Conservation (phyloP, 2,797 vertebrate species). For the Morelia viridis region DNA sequence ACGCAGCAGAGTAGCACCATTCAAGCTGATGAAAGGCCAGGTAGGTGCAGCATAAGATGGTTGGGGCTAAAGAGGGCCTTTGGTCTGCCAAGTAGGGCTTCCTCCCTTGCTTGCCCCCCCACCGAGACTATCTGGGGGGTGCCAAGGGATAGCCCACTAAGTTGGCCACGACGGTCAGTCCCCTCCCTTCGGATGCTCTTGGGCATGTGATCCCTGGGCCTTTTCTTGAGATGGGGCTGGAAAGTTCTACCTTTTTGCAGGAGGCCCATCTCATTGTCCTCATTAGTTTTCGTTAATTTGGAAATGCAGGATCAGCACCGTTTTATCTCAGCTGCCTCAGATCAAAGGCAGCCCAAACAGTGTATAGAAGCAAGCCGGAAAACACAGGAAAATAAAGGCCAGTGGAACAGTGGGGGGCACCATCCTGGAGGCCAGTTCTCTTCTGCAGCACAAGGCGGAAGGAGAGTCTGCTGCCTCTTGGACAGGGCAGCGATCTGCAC, state of each 20-base stretch:
- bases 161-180: neutral
- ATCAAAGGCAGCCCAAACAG: neutral
- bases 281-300: neutral
- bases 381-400: too few relatives aligned
- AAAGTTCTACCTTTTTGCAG: neutral
- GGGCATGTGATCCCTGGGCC: neutral
- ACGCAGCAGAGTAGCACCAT: neutral
- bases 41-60: neutral
- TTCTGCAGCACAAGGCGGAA: neutral
- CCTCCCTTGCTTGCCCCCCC: neutral
- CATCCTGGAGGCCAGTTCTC: too few relatives aligned
- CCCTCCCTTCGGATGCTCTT: neutral
- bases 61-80: neutral
- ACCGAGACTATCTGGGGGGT: neutral
- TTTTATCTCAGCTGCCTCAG: neutral
- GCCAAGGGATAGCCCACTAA: neutral
- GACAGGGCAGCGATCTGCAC: neutral
- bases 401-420: too few relatives aligned
- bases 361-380: too few relatives aligned
- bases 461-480: neutral
- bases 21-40: neutral
- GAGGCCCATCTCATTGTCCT: neutral
- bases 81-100: neutral
- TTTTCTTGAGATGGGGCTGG: neutral
- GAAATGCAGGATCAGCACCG: neutral